Base-by-base conservation (phyloP, 2,113 vertebrate genomes). In the Glaucidium brasilianum region DNA sequence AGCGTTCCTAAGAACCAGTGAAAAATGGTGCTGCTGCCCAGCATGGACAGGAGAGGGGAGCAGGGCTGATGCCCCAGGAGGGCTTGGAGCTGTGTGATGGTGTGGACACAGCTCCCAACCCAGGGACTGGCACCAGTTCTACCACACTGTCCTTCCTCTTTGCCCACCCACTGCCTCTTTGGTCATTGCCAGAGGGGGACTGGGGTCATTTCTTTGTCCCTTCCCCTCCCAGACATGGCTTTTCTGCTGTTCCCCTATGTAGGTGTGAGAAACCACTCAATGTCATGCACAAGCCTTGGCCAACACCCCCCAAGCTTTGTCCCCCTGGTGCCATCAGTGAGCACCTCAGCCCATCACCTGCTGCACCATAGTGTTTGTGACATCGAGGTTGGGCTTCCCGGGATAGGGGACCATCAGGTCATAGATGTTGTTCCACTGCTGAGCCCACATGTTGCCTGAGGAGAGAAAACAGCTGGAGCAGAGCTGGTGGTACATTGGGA, bases 371-470 rank as follows among this genome's bases (percentile, higher is more conserved):
- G 97, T 91, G 4, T 92, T 88, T 1, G 99, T 99, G 90, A 99
- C 99, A 56, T 99, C 99, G 0, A 99, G 84, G 92, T 98, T 99
- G 86, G 99, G 98, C 91, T 99, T 99, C 45, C 98, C 83, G 6
- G 99, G 99, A 96, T 98, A 99, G 75, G 99, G 99, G 60, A 99
- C 97, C 98, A 99, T 99, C 98, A 99, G 96, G 69, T 98, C 96
- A 7, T 99, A 99, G 95, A 99, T 98, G 90, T 99, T 99, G 93
- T 99, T 99, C 99, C 99, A 99, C 77, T 98, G 99, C 96, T 99
- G 99, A 75, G 99, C 98, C 99, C 99, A 99, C 99, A 99, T 99
- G 94, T 99, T 98, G 92, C 99, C 99, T 99, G 90, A 72, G 97
- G 78, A 83, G 41, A 89, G 55, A 95, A 73, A 90, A 41, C 6